These are phyloP conservation scores for Metalampra italica DNA, from an alignment of 2,888 invertebrate genomes.

Conservation along the genomic window DNA sequence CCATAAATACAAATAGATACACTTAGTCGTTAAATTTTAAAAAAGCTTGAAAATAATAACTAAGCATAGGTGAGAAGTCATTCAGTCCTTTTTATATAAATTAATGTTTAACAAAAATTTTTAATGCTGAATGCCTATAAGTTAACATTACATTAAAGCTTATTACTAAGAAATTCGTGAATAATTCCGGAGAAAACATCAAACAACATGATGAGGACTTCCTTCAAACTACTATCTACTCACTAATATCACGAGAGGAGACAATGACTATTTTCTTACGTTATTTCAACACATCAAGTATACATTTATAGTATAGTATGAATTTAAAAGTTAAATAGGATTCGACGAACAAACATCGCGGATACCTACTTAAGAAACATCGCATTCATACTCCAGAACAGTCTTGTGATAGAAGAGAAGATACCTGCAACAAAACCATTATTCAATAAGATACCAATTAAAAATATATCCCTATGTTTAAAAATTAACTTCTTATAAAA, in stretches of 20 bases:
- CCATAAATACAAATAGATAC: no score
- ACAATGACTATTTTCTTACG: slow-evolving; percentile 43
- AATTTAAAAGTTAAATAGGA: slow-evolving; percentile 16
- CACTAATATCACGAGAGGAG: slow-evolving; percentile 66
- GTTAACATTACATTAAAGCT: slow-evolving; percentile 49
- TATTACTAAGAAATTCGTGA: slow-evolving; percentile 66
- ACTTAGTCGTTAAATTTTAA: no score
- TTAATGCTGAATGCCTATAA: slow-evolving; percentile 3
- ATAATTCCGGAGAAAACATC: slow-evolving; percentile 47
- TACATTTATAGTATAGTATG: slow-evolving; percentile 17
- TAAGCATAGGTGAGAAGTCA: slow-evolving; percentile 1
- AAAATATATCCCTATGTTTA: slow-evolving; percentile 1
- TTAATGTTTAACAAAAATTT: background rate
- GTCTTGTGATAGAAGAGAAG: slow-evolving; percentile 98
- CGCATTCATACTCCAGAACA: slow-evolving; percentile 89
- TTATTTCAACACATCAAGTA: slow-evolving; percentile 18
- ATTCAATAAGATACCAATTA: no score
- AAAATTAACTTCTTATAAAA: no score
- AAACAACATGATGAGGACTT: slow-evolving; percentile 35
- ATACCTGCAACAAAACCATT: slow-evolving; percentile 85
- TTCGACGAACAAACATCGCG: slow-evolving; percentile 10
- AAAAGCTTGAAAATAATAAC: slow-evolving; percentile 14
- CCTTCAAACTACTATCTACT: slow-evolving; percentile 55
- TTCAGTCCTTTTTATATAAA: background rate
- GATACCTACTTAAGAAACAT: slow-evolving; percentile 20